Evolutionary conservation across 2,888 invertebrate genomes (phyloP), one percentile per base, ranked within the genome.

Genomic region (Pogonocherus hispidulus): DNA sequence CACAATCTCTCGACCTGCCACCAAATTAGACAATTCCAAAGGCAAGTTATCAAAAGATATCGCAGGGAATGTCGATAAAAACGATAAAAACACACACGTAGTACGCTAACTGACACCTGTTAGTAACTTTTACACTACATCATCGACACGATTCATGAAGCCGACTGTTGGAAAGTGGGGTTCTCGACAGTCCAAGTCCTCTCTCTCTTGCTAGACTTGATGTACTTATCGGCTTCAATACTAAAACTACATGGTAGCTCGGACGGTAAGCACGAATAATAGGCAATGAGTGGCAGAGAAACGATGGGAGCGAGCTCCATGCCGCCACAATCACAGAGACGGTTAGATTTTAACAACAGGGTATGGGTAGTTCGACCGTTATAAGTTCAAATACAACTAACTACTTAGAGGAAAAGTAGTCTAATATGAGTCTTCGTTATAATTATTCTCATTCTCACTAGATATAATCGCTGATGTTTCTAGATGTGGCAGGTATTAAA

Each of bases 81-180:
- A 60, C 60, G 66, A 66, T 55, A 47, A 51, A 59, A 52, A 54
- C 60, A 62, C 62, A 62, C 62, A 59, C 57, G 60, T 60, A 66
- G 46, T 44, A 46, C 16, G 60, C 69, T 55, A 68, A 66, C 66
- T 67, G 66, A 71, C 75, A 75, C 75, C 75, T 75, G 75, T 72
- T 75, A 74, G 72, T 68, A 22, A 60, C 66, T 60, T 66, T 72
- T 71, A 60, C 71, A 64, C 75, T 67, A 69, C 75, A 75, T 75
- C 71, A 22, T 41, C 60, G 75, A 72, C 74, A 72, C 74, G 70
- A 74, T 66, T 74, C 75, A 69, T 71, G 69, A 68, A 69, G 70
- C 62, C 66, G 69, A 75, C 75, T 75, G 67, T 64, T 68, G 54
- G 75, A 76, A 75, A 76, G 76, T 76, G 73, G 73, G 73, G 75